Evolutionary conservation across 2,888 invertebrate genomes (phyloP).

Genomic region (Melitaea athalia): DNA sequence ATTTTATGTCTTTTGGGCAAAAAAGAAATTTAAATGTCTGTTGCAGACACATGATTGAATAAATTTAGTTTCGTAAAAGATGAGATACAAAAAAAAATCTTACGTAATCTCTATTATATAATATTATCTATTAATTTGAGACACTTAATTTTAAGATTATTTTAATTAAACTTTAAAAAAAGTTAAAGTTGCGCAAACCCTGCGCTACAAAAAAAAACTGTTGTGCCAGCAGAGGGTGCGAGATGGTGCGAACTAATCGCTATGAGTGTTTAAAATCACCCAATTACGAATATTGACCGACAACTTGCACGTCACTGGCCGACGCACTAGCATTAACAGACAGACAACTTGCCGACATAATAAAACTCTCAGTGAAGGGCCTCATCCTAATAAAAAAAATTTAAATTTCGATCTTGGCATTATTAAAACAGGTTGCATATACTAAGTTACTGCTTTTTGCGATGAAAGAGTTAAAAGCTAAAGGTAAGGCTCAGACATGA

Average conservation of each 20-base stretch:
- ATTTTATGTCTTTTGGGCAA: too few species aligned
- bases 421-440: background rate
- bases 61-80: too few species aligned
- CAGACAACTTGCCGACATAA: slow-evolving; percentile 15
- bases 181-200: slow-evolving; percentile 47
- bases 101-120: too few species aligned
- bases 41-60: too few species aligned
- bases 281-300: slow-evolving; percentile 74
- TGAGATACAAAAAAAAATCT: too few species aligned
- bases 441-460: too few species aligned
- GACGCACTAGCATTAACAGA: slow-evolving; percentile 36
- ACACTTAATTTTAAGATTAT: background rate
- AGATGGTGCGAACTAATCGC: slow-evolving; percentile 74
- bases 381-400: slow-evolving; percentile 8
- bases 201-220: slow-evolving; percentile 39
- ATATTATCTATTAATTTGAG: too few species aligned
- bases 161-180: slow-evolving; percentile 6
- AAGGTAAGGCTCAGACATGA: too few species aligned
- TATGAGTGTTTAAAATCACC: slow-evolving; percentile 69
- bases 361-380: slow-evolving; percentile 13
- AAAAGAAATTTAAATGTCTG: too few species aligned
- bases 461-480: too few species aligned
- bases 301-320: slow-evolving; percentile 44
- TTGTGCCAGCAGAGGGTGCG: slow-evolving; percentile 40
- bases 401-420: background rate